These are phyloP conservation scores for Parasteatoda lunata DNA, from an alignment of 2,888 invertebrate genomes.

Conservation along the genomic window DNA sequence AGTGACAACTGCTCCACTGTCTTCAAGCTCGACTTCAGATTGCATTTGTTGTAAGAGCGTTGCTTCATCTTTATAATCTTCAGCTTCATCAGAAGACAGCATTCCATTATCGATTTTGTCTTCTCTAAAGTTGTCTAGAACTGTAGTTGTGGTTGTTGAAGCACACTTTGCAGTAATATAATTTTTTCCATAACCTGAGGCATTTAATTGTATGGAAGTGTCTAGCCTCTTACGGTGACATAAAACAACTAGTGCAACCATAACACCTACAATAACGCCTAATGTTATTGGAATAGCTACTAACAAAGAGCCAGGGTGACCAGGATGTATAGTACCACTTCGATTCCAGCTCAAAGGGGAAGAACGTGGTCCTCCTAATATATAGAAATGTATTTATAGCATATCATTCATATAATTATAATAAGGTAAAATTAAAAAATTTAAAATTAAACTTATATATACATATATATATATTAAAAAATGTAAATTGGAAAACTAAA, in stretches of 20 bases:
- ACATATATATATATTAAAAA: no score
- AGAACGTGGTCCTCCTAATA: constrained; percentile 35
- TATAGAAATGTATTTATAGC: no score
- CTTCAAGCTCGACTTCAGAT: constrained; percentile 59
- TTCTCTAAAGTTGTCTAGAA: constrained; percentile 14
- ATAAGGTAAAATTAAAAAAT: no score
- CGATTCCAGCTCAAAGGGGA: constrained; percentile 59
- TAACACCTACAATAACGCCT: constrained; percentile 47
- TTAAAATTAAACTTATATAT: no score
- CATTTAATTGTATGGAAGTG: constrained; percentile 22
- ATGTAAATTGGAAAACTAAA: no score
- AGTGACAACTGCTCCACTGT: constrained; percentile 39
- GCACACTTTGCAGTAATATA: not conserved
- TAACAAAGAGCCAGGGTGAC: constrained; percentile 50
- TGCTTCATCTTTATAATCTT: constrained; percentile 31
- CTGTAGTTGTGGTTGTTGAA: not conserved
- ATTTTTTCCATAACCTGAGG: constrained; percentile 49
- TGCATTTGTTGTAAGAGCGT: constrained; percentile 19
- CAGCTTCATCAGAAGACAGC: constrained; percentile 29
- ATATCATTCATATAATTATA: no score
- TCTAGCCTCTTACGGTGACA: constrained; percentile 52
- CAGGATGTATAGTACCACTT: constrained; percentile 60
- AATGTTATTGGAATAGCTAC: constrained; percentile 60
- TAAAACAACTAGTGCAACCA: constrained; percentile 51
- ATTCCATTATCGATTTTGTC: constrained; percentile 30